Base-by-base conservation (phyloP, 1,140 invertebrate genomes). In the Archivesica marissinica region DNA sequence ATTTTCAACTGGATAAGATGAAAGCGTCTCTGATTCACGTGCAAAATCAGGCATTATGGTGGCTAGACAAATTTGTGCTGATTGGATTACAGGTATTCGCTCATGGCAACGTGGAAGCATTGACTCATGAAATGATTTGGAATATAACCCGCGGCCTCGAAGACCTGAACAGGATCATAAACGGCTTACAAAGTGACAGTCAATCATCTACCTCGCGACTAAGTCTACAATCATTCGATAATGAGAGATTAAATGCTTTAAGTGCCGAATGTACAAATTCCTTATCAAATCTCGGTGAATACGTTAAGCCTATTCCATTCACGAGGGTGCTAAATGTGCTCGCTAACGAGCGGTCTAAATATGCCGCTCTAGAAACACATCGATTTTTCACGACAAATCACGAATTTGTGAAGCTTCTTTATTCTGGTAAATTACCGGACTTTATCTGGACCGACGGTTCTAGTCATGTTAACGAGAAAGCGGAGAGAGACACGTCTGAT, bases 71-170 rank as follows among this genome's bases (percentile, higher is more conserved):
- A 23, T 86, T 94, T 33, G 91, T 93, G 0, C 68, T 90, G 11
- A 89, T 93, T 44, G 93, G 93, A 0, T 89, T 94, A 54, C 90
- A 92, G 72, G 93, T 94, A 20, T 92, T 93, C 79, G 92, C 92
- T n/a, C 92, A 94, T 82, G 90, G 91, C 54, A 90, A 92, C 59
- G 59, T 92, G 13, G 89, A 90, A 1, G 88, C 70, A 20, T 47
- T 93, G 20, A 90, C 91, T 1, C 90, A 92, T 25, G 92, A 93
- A 84, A 85, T 91, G 38, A 87, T 94, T 59, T 93, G 93, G 92
- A 92, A 91, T 75, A 89, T 94, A 47, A 89, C 91, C 3, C 85
- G 93, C 9, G 93, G 93, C 20, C 66, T 94, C n/a, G 93, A 94
- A 77, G 93, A 94, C 54, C 92, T 93, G 56, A 94, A 94, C 77